Evolutionary conservation across 2,888 invertebrate species (phyloP).

Genomic region (Aspidiotus destructor): DNA sequence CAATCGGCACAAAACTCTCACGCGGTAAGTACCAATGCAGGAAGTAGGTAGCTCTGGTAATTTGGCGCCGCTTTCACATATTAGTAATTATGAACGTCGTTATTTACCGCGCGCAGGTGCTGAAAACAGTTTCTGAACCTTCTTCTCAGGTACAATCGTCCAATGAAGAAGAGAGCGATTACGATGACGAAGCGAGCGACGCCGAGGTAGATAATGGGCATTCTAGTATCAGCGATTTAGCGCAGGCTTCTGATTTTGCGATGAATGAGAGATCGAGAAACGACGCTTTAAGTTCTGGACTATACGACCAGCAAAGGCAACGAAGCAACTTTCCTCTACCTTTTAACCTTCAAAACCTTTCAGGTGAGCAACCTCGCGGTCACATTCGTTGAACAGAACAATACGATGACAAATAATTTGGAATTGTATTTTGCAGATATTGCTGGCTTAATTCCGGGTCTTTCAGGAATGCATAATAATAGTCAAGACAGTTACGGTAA

Average conservation of each 20-base stretch:
- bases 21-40: constrained; percentile 7
- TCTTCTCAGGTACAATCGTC: constrained; percentile 57
- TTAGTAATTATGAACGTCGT: constrained; percentile 3
- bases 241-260: constrained; percentile 59
- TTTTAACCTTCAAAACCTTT: constrained; percentile 16
- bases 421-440: constrained; percentile 44
- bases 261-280: constrained; percentile 34
- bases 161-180: constrained; percentile 53
- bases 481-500: constrained; percentile 53
- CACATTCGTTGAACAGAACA: no score
- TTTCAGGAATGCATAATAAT: constrained; percentile 68
- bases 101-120: constrained; percentile 35
- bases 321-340: constrained; percentile 10
- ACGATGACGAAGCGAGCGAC: constrained; percentile 35
- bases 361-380: constrained; percentile 7
- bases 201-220: constrained; percentile 31
- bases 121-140: constrained; percentile 50
- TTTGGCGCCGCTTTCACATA: background rate
- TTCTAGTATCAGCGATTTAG: constrained; percentile 38
- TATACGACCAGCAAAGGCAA: constrained; percentile 18
- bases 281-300: constrained; percentile 18
- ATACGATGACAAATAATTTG: background rate
- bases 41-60: no score
- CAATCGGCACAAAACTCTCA: constrained; percentile 18
- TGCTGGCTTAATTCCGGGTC: constrained; percentile 72